A percentile compares a stretch with the other conserved stretches of the same genome.
Conservation (phyloP, 2,888 invertebrate genomes). For the Lasioglossum calceatum region DNA sequence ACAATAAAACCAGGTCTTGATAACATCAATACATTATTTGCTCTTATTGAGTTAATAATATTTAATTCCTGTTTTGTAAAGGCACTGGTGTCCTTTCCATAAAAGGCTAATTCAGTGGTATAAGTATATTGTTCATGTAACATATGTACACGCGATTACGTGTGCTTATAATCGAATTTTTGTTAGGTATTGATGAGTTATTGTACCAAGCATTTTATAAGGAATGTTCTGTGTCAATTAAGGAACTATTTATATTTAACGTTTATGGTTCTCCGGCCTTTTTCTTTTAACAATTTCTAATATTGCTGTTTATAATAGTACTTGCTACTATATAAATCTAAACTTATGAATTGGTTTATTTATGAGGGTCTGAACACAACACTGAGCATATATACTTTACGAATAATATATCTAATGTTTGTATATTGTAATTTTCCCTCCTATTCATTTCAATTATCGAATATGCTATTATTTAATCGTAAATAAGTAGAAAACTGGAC, state of each 20-base stretch:
- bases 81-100: constrained; percentile 68
- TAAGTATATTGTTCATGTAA: constrained; percentile 26
- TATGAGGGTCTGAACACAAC: constrained; percentile 36
- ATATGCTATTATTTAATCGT: background rate
- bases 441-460: constrained; percentile 3
- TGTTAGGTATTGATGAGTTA: constrained; percentile 54
- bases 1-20: background rate
- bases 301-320: constrained; percentile 7
- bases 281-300: constrained; percentile 1
- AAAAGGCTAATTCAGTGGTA: constrained; percentile 55
- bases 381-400: constrained; percentile 23
- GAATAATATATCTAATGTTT: background rate
- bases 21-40: constrained; percentile 4
- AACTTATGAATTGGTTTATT: background rate
- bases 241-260: constrained; percentile 27
- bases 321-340: constrained; percentile 14
- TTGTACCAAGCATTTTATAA: constrained; percentile 55
- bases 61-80: constrained; percentile 65
- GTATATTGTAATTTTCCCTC: constrained; percentile 15
- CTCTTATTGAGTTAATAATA: constrained; percentile 25
- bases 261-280: constrained; percentile 10
- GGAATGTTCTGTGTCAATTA: constrained; percentile 60
- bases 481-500: constrained; percentile 19
- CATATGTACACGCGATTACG: constrained; percentile 36
- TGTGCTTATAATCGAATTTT: constrained; percentile 30